Percentiles rank a stretch among this genome's conserved stretches.
Evolutionary conservation across 2,113 vertebrate genomes (phyloP).

Genomic region (Ochotona curzoniae): DNA sequence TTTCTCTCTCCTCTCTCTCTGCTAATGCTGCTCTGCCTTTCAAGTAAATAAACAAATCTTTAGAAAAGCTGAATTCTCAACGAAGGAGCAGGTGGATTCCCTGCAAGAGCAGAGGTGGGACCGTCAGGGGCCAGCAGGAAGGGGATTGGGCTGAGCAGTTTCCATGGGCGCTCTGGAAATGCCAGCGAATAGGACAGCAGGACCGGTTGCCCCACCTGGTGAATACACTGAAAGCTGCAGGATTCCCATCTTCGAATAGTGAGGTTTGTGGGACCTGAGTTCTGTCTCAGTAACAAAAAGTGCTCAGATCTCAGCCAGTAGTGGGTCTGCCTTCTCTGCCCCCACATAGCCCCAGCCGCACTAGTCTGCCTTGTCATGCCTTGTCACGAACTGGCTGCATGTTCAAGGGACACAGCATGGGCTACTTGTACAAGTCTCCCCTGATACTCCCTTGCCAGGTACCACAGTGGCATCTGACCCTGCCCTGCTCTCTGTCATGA

Average conservation of each 20-base stretch:
- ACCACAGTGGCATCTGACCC: too few relatives aligned
- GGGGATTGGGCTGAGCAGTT: background rate
- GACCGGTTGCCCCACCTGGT: too few relatives aligned
- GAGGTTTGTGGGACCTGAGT: background rate
- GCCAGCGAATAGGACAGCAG: background rate
- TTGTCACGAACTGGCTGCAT: background rate
- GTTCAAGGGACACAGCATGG: rapidly evolving
- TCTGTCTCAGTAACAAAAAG: background rate
- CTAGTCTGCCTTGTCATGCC: too few relatives aligned
- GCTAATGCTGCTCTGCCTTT: too few relatives aligned
- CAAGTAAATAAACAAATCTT: too few relatives aligned
- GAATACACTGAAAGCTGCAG: background rate
- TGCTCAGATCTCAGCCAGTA: background rate
- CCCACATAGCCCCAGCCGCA: background rate
- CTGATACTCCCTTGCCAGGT: too few relatives aligned
- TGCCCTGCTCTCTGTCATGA: too few relatives aligned
- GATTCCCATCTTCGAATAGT: background rate
- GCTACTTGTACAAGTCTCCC: too few relatives aligned
- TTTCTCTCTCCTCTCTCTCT: too few relatives aligned
- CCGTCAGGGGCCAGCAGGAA: background rate
- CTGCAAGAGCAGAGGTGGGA: background rate
- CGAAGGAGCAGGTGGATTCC: too few relatives aligned
- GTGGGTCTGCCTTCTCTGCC: too few relatives aligned
- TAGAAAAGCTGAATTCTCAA: too few relatives aligned
- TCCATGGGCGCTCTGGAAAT: background rate